Evolutionary conservation across 2,797 vertebrate species (phyloP).

Genomic region (Sebastes steindachneri): DNA sequence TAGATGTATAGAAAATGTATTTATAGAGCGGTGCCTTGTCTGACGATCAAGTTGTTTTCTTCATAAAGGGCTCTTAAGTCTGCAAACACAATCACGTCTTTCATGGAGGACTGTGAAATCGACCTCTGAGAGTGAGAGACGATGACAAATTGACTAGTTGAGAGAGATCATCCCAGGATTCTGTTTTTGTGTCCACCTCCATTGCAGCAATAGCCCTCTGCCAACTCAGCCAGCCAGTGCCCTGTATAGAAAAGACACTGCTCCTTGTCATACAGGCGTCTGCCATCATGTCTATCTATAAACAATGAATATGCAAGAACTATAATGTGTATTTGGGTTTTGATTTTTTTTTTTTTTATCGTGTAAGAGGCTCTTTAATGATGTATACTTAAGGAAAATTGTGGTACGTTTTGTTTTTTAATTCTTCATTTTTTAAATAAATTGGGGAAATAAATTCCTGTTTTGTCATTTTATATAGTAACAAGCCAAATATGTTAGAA

Average conservation of each 20-base stretch:
- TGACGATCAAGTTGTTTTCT: slow-evolving; percentile 54
- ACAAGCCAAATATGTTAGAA: not conserved
- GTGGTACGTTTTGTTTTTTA: slow-evolving; percentile 84
- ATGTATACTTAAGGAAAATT: slow-evolving; percentile 81
- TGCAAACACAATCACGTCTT: slow-evolving; percentile 29
- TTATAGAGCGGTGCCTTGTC: slow-evolving; percentile 81
- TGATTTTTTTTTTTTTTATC: slow-evolving; percentile 70
- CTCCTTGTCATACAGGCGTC: slow-evolving; percentile 47
- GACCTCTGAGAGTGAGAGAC: slow-evolving; percentile 9
- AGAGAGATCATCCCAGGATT: slow-evolving; percentile 32
- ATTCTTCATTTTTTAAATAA: slow-evolving; percentile 80
- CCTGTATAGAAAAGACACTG: slow-evolving; percentile 57
- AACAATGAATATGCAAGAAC: slow-evolving; percentile 81
- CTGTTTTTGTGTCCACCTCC: slow-evolving; percentile 40
- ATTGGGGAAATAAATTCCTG: slow-evolving; percentile 68
- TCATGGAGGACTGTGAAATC: slow-evolving; percentile 4
- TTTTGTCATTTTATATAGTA: slow-evolving; percentile 43
- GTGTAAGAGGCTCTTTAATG: slow-evolving; percentile 76
- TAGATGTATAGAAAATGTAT: slow-evolving; percentile 77
- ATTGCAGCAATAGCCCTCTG: slow-evolving; percentile 27
- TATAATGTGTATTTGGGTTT: slow-evolving; percentile 88
- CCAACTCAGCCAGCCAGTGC: slow-evolving; percentile 33
- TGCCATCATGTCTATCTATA: slow-evolving; percentile 66
- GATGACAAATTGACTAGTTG: not conserved
- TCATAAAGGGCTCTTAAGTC: slow-evolving; percentile 7